Evolutionary conservation across 2,113 vertebrate species (phyloP).

Genomic region (Zosterops japonicus): DNA sequence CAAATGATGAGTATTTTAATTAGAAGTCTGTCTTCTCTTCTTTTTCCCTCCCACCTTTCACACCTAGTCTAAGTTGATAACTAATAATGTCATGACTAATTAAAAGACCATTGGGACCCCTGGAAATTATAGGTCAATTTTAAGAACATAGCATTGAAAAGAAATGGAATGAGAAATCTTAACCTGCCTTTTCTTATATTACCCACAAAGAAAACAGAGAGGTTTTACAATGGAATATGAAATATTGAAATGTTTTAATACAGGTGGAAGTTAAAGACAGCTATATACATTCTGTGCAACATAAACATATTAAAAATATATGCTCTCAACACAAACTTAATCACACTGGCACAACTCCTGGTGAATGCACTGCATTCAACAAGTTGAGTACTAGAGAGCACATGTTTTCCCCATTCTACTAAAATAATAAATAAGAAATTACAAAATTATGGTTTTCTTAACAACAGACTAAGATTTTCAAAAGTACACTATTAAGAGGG

Average conservation of each 20-base stretch:
- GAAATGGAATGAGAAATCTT: not conserved
- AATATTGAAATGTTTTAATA: slow-evolving; percentile 8
- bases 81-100: not conserved
- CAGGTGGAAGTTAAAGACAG: not conserved
- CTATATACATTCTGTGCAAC: slow-evolving; percentile 9
- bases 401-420: not conserved
- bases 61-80: not conserved
- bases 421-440: slow-evolving; percentile 24
- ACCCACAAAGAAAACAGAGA: not conserved
- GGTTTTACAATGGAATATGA: not conserved
- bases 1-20: not conserved
- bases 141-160: not conserved
- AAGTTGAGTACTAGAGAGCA: not conserved
- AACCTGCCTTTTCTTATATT: not conserved
- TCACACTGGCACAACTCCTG: not conserved
- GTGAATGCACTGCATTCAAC: not conserved
- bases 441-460: not conserved
- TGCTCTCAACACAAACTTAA: not conserved
- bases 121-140: not conserved
- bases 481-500: not conserved
- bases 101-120: not conserved
- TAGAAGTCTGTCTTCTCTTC: not conserved
- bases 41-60: not conserved
- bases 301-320: not conserved
- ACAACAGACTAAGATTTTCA: not conserved